phyloP scores from a whole-genome alignment of 2,113 vertebrate genomes.

The Piaya cayana region DNA sequence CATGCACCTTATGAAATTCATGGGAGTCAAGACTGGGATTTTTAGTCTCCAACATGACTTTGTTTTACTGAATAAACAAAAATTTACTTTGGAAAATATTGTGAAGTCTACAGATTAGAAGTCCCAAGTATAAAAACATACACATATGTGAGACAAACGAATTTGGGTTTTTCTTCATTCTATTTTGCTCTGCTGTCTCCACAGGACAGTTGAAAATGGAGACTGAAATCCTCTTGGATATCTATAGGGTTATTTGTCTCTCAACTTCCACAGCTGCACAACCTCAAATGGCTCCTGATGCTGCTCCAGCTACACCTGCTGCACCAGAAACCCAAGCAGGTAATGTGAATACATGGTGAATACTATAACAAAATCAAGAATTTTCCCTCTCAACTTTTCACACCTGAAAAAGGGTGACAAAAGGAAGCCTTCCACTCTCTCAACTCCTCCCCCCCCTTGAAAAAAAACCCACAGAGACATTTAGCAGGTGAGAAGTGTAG shows the following conservation, averaged over 20 bases:
- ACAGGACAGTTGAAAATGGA: neutral
- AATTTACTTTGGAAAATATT: neutral
- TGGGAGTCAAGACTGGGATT: neutral
- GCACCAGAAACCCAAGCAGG: neutral
- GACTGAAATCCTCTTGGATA: neutral
- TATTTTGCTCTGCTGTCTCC: neutral
- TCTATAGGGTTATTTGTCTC: neutral
- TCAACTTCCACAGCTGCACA: neutral
- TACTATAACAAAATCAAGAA: neutral
- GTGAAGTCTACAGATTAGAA: neutral
- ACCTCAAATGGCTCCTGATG: neutral
- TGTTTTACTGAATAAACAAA: neutral
- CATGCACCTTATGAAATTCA: neutral
- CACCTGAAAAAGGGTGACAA: neutral
- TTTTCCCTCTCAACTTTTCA: neutral
- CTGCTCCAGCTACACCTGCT: neutral
- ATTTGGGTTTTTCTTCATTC: neutral
- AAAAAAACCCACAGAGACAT: neutral
- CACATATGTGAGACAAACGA: neutral
- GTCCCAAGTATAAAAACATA: neutral
- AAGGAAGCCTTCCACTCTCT: neutral
- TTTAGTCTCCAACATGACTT: neutral
- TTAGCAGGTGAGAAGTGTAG: neutral
- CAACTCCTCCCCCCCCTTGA: accelerated
- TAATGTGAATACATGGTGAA: neutral